Conservation (phyloP, 1,140 invertebrate species). For the Hyles euphorbiae region DNA sequence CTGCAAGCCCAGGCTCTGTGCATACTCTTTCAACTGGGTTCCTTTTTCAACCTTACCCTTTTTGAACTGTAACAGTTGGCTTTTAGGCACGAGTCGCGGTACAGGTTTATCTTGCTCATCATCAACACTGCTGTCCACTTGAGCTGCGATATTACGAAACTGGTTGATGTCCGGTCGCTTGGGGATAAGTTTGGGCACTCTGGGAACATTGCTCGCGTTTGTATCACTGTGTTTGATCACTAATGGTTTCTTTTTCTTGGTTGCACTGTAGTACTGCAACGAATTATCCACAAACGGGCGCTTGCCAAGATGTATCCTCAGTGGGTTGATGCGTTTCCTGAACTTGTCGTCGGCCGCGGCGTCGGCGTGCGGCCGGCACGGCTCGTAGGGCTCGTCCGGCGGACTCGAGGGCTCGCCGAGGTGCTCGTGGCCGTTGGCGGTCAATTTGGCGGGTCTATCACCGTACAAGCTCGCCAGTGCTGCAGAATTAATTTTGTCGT, state of each 20-base stretch:
- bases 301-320: slow-evolving; percentile 66
- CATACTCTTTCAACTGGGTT: slow-evolving; percentile 76
- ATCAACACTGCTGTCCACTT: slow-evolving; percentile 32
- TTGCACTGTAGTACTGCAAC: slow-evolving; percentile 39
- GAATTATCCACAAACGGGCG: slow-evolving; percentile 63
- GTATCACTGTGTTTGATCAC: slow-evolving; percentile 49
- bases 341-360: slow-evolving; percentile 43
- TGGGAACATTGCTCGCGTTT: slow-evolving; percentile 37
- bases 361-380: slow-evolving; percentile 37
- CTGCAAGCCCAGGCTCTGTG: slow-evolving; percentile 81
- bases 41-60: slow-evolving; percentile 63
- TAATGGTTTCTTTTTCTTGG: slow-evolving; percentile 53
- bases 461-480: slow-evolving; percentile 50
- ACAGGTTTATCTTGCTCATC: slow-evolving; percentile 63
- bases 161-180: slow-evolving; percentile 50
- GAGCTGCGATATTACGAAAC: slow-evolving; percentile 52
- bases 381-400: slow-evolving; percentile 35
- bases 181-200: slow-evolving; percentile 59
- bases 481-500: slow-evolving; percentile 52
- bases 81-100: slow-evolving; percentile 66
- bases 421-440: slow-evolving; percentile 60
- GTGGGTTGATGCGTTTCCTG: slow-evolving; percentile 60
- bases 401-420: slow-evolving; percentile 47
- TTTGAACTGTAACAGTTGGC: slow-evolving; percentile 61
- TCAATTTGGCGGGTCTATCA: slow-evolving; percentile 49